Conservation (phyloP, 2,888 invertebrate genomes). For the Chesias legatella region DNA sequence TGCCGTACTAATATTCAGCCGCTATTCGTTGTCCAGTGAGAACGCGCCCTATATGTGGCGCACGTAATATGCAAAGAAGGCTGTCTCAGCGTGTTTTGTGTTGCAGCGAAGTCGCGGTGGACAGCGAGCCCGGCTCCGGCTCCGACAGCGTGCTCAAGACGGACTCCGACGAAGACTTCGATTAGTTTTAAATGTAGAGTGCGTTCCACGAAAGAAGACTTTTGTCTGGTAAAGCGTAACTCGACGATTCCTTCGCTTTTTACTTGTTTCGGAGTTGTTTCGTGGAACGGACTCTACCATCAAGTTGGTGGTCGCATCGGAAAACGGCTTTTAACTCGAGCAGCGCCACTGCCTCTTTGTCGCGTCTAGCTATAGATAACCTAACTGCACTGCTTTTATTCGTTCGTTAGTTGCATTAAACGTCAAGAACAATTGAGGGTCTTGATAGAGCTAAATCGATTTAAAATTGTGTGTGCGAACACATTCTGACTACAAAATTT, state of each 20-base stretch:
- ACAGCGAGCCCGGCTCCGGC: slow-evolving; percentile 72
- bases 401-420: slow-evolving; percentile 3
- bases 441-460: too few species aligned
- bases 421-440: too few species aligned
- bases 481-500: too few species aligned
- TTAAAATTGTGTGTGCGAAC: too few species aligned
- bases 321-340: slow-evolving; percentile 23
- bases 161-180: slow-evolving; percentile 75
- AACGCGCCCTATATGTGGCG: too few species aligned
- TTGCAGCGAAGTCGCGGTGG: slow-evolving; percentile 60
- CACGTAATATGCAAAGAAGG: slow-evolving; percentile 4
- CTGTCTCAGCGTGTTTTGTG: slow-evolving; percentile 2
- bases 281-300: too few species aligned
- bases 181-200: slow-evolving; percentile 38
- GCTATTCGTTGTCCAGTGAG: too few species aligned
- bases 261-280: too few species aligned
- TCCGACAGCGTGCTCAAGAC: slow-evolving; percentile 74
- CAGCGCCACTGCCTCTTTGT: slow-evolving; percentile 16
- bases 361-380: slow-evolving; percentile 8
- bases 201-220: too few species aligned
- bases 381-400: slow-evolving; percentile 9
- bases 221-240: too few species aligned
- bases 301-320: slow-evolving; percentile 32
- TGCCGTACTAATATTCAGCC: too few species aligned
- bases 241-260: too few species aligned